A percentile compares a stretch with the other conserved stretches of the same genome.
These are phyloP conservation scores for Acrocephalus arundinaceus DNA, from an alignment of 2,113 vertebrate genomes.

Conservation along the genomic window DNA sequence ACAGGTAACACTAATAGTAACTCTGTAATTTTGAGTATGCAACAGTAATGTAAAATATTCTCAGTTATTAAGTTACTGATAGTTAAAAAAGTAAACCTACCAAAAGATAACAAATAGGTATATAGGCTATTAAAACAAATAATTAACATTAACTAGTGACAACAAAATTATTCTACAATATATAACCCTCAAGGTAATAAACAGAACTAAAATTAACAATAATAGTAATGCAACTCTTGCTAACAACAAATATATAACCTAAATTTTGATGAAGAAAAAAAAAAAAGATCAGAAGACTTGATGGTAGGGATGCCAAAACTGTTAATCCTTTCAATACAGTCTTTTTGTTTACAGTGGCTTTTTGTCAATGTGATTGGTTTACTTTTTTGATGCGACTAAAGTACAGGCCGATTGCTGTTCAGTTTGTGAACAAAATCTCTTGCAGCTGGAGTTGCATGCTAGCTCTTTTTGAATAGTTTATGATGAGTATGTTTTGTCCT, in stretches of 20 bases:
- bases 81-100: conserved; percentile 99
- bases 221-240: conserved; percentile 87
- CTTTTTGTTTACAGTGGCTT: conserved; percentile 83
- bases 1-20: conserved; percentile 98
- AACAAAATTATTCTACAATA: conserved; percentile 85
- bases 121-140: conserved; percentile 87
- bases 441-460: conserved; percentile 83
- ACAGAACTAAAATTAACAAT: conserved; percentile 92
- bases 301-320: conserved; percentile 81
- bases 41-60: conserved; percentile 90
- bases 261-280: conserved; percentile 77
- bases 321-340: conserved; percentile 78
- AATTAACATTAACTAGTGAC: conserved; percentile 93
- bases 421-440: conserved; percentile 66
- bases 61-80: conserved; percentile 91
- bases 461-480: conserved; percentile 56
- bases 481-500: conserved; percentile 65
- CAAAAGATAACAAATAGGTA: conserved; percentile 92
- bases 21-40: conserved; percentile 91
- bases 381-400: conserved; percentile 98
- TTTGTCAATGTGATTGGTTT: conserved; percentile 93
- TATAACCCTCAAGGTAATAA: conserved; percentile 89
- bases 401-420: conserved; percentile 69
- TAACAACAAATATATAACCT: conserved; percentile 88
- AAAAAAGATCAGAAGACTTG: conserved; percentile 72